phyloP scores from a whole-genome alignment of 2,113 vertebrate species.

The Solea solea region DNA sequence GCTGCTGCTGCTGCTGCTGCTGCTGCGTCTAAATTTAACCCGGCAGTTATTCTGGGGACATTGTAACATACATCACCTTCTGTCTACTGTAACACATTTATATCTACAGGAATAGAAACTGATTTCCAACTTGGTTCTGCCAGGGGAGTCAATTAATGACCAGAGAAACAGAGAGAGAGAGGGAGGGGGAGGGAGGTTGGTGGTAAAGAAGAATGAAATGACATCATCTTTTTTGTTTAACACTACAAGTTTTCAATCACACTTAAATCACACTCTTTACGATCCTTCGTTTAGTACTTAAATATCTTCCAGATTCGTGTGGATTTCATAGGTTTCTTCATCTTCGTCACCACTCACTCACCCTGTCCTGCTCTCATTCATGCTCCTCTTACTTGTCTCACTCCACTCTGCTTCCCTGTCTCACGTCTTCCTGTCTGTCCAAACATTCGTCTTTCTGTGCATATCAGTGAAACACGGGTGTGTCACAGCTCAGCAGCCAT shows the following conservation, averaged over 20 bases:
- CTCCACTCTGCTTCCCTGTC: neutral
- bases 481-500: constrained; percentile 36
- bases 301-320: too few species aligned
- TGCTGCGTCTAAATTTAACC: constrained; percentile 53
- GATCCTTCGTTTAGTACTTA: too few species aligned
- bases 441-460: neutral
- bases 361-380: neutral
- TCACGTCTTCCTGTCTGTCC: neutral
- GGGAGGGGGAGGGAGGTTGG: neutral
- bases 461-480: constrained; percentile 38
- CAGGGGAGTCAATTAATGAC: constrained; percentile 13
- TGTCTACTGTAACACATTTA: constrained; percentile 62
- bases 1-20: neutral
- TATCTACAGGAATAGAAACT: constrained; percentile 70
- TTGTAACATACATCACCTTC: constrained; percentile 63
- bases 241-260: too few species aligned
- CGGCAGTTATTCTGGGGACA: constrained; percentile 59
- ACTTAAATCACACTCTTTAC: too few species aligned
- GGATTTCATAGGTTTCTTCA: too few species aligned
- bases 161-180: neutral
- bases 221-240: too few species aligned
- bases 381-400: neutral
- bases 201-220: too few species aligned
- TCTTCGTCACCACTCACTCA: too few species aligned
- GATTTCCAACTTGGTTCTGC: constrained; percentile 31